A percentile compares a stretch with the other conserved stretches of the same genome.
phyloP scores from a whole-genome alignment of 2,797 vertebrate species.

The Neosalanx taihuensis region DNA sequence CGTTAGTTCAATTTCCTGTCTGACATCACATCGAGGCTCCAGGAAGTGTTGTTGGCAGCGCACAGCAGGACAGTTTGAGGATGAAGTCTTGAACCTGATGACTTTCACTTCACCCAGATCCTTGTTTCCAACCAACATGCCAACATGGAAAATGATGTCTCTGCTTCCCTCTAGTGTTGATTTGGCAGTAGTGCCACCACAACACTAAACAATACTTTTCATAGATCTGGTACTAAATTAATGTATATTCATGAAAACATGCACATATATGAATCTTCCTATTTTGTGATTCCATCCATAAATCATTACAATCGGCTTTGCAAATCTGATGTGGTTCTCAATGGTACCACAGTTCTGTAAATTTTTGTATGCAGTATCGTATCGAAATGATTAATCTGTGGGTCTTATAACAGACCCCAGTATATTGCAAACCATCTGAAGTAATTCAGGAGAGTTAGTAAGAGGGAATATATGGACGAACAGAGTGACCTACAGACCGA shows the following conservation, averaged over 20 bases:
- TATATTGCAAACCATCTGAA: no score
- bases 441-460: no score
- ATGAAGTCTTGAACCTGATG: not conserved
- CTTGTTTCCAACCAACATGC: not conserved
- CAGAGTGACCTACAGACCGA: not conserved
- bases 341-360: no score
- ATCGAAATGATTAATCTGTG: no score
- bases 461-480: not conserved
- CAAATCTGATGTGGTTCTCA: no score
- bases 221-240: no score
- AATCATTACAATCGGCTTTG: no score
- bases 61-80: not conserved
- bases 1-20: not conserved
- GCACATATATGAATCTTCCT: no score
- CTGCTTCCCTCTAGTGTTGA: constrained; percentile 48
- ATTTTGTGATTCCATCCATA: no score
- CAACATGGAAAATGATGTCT: not conserved
- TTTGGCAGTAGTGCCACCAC: not conserved
- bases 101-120: not conserved
- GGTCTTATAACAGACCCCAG: no score
- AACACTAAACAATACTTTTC: not conserved
- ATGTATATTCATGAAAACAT: no score
- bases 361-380: no score
- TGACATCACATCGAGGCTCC: not conserved
- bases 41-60: not conserved